Base-by-base conservation (phyloP, 2,888 invertebrate species). In the Flexamia atlantica region DNA sequence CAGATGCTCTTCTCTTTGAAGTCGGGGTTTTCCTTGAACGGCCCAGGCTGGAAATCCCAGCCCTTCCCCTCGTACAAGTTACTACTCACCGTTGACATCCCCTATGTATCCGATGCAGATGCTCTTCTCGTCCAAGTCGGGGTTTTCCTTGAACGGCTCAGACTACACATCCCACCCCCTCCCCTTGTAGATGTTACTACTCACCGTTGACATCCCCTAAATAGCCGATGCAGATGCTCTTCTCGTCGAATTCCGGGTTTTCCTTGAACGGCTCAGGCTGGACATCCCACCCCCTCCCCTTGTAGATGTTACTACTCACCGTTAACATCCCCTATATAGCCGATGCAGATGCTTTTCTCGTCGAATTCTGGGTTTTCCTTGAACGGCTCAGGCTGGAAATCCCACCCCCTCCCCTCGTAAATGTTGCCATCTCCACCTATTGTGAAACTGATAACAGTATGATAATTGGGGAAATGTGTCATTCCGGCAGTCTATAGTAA, bases 391-490 rank as follows among this genome's bases (percentile, higher is more conserved):
- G 68, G 68, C 30, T 68, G 68, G n/a, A 7, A 17, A 17, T 30
- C 68, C 68, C 28, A 2, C 68, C 68, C 23, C 68, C 4, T 30
- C 68, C 68, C 32, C 40, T 68, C 68, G 25, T 30, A 68, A 2
- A 68, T 1, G 30, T 68, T 68, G 30, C 68, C 68, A 25, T 68
- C 68, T 14, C 32, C 36, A 10, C 68, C 68, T n/a, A 68, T n/a
- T 68, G 32, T 20, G n/a, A 68, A 68, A 68, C 68, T 68, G 57
- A 23, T 20, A 23, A 20, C 36, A 36, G 36, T 9, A 36, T 36
- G 12, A 14, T 17, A 14, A 46, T 3, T 46, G 2, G 14, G 14
- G 17, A 46, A 46, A 12, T 46, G 2, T 14, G n/a, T n/a, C n/a
- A n/a, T n/a, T n/a, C n/a, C n/a, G n/a, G n/a, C n/a, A n/a, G n/a